These are phyloP conservation scores for Calameuta filiformis DNA, from an alignment of 2,888 invertebrate species.

Conservation along the genomic window DNA sequence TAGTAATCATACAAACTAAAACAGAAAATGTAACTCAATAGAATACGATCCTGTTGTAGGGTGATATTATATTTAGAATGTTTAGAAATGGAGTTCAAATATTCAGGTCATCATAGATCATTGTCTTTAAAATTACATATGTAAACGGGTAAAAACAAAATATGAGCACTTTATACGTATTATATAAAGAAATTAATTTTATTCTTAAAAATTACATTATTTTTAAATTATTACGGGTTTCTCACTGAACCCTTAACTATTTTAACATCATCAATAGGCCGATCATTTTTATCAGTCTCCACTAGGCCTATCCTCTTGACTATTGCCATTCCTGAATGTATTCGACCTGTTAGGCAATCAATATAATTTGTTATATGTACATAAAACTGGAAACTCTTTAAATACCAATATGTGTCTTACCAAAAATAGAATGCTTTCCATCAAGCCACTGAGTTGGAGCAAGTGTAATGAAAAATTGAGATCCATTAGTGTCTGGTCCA, in stretches of 20 bases:
- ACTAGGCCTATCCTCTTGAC: slow-evolving; percentile 93
- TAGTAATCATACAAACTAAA: neutral
- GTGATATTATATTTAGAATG: neutral
- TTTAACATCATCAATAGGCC: slow-evolving; percentile 89
- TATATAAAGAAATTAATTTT: neutral
- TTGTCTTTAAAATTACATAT: neutral
- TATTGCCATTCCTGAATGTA: slow-evolving; percentile 89
- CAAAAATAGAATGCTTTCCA: slow-evolving; percentile 97
- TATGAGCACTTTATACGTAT: neutral
- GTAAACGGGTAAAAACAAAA: neutral
- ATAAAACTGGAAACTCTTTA: neutral
- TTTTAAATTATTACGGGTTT: slow-evolving; percentile 53
- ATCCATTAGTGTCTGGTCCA: slow-evolving; percentile 96
- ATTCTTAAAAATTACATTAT: neutral
- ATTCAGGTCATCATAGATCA: neutral
- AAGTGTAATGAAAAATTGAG: slow-evolving; percentile 97
- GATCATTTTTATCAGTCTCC: slow-evolving; percentile 92
- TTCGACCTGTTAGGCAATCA: slow-evolving; percentile 69
- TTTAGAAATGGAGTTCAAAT: neutral
- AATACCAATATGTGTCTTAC: slow-evolving; percentile 54
- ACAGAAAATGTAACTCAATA: neutral
- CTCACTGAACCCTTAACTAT: slow-evolving; percentile 73
- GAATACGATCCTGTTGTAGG: neutral
- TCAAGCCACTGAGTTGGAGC: slow-evolving; percentile 98
- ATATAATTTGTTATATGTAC: neutral